These are phyloP conservation scores for Campylomormyrus numenius DNA, from an alignment of 2,113 vertebrate genomes.

Conservation along the genomic window DNA sequence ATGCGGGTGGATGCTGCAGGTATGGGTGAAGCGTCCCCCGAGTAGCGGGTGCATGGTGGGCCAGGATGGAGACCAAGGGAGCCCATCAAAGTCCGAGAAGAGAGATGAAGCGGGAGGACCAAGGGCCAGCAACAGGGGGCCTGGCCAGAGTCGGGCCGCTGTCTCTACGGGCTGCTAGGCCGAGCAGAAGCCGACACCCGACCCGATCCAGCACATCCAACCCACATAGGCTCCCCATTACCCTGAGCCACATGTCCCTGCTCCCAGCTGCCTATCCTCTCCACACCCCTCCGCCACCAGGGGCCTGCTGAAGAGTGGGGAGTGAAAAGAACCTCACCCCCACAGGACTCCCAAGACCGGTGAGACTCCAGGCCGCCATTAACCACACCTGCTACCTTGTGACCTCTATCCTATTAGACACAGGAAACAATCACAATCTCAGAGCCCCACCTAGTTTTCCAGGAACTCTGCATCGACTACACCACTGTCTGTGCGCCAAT, in stretches of 20 bases:
- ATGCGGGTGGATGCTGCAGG: not conserved
- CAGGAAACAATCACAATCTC: not conserved
- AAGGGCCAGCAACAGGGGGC: not conserved
- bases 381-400: not conserved
- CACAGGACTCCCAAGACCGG: not conserved
- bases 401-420: not conserved
- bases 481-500: not conserved
- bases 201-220: not conserved
- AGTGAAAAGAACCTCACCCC: not conserved
- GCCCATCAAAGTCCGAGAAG: not conserved
- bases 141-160: not conserved
- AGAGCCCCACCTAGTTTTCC: not conserved
- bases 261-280: not conserved
- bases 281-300: not conserved
- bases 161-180: not conserved
- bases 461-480: not conserved
- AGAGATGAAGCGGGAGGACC: not conserved
- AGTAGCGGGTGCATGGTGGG: not conserved
- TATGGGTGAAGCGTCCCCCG: not conserved
- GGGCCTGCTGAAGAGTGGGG: not conserved
- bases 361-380: not conserved
- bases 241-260: not conserved
- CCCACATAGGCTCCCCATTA: not conserved
- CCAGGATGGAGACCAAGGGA: not conserved
- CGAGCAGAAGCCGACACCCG: not conserved